Percentiles rank a stretch among this genome's conserved stretches.
phyloP scores from a whole-genome alignment of 2,888 invertebrate species.

The Polymixis flavicincta region DNA sequence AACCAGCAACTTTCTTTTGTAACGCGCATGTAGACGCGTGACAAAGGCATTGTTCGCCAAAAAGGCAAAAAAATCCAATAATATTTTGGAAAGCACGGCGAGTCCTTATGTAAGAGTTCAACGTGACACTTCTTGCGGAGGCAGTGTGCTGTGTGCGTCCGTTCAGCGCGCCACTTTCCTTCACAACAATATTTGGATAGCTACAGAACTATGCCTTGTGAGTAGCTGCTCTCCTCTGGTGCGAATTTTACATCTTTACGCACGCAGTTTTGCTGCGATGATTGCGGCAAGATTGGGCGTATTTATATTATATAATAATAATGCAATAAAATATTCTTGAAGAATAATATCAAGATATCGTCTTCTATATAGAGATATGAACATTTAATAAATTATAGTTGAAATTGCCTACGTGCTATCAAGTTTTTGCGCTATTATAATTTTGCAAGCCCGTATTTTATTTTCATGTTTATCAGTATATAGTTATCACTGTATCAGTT shows the following conservation, averaged over 20 bases:
- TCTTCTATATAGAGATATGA: slow-evolving; percentile 4
- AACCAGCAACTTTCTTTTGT: slow-evolving; percentile 81
- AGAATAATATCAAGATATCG: slow-evolving; percentile 5
- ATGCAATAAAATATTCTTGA: slow-evolving; percentile 29
- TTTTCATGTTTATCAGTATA: slow-evolving; percentile 35
- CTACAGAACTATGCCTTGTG: slow-evolving; percentile 65
- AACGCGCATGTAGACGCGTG: slow-evolving; percentile 71
- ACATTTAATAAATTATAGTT: slow-evolving; percentile 21
- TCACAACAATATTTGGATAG: slow-evolving; percentile 85
- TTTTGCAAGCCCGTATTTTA: slow-evolving; percentile 18
- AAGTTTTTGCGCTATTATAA: slow-evolving; percentile 10
- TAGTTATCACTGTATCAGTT: slow-evolving; percentile 16
- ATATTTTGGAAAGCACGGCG: slow-evolving; percentile 89
- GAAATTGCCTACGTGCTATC: slow-evolving; percentile 11
- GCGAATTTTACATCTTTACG: slow-evolving; percentile 25
- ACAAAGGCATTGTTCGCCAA: slow-evolving; percentile 79
- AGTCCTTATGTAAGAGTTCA: slow-evolving; percentile 90
- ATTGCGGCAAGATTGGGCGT: slow-evolving; percentile 2
- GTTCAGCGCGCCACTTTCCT: slow-evolving; percentile 89
- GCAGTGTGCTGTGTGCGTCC: slow-evolving; percentile 73
- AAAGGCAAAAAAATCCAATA: slow-evolving; percentile 83
- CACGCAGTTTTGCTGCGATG: slow-evolving; percentile 4
- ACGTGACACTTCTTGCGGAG: slow-evolving; percentile 86
- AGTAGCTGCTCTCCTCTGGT: slow-evolving; percentile 36
- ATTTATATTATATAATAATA: too few relatives aligned